Conservation (phyloP, 2,888 invertebrate genomes). For the Thera obeliscata region DNA sequence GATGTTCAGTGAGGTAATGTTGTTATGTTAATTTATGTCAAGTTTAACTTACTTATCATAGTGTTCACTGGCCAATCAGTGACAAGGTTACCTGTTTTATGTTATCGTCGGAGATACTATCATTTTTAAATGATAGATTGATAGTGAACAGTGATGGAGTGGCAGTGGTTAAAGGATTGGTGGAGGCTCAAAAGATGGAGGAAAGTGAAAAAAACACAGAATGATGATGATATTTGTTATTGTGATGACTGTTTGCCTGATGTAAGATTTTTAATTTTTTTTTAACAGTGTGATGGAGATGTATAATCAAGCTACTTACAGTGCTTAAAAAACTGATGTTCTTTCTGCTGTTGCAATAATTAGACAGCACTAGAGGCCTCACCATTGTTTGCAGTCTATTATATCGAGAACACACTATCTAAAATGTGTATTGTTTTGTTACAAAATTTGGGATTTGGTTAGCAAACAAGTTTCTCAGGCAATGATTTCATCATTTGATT, state of each 20-base stretch:
- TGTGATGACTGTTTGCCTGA: slow-evolving; percentile 90
- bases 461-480: neutral
- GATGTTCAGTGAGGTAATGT: slow-evolving; percentile 80
- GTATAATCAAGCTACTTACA: too few relatives aligned
- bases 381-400: too few relatives aligned
- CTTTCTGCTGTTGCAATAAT: too few relatives aligned
- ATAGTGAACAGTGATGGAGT: slow-evolving; percentile 86
- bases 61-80: slow-evolving; percentile 65
- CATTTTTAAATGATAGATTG: slow-evolving; percentile 57
- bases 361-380: too few relatives aligned
- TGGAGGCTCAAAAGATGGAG: slow-evolving; percentile 90
- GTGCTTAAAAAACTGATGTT: too few relatives aligned
- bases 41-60: slow-evolving; percentile 77
- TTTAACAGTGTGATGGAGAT: neutral
- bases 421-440: too few relatives aligned
- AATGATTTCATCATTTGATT: neutral
- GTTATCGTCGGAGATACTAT: slow-evolving; percentile 51
- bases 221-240: slow-evolving; percentile 88
- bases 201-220: slow-evolving; percentile 80
- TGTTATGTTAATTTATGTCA: slow-evolving; percentile 79
- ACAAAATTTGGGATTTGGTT: too few relatives aligned
- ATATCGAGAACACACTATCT: too few relatives aligned
- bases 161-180: slow-evolving; percentile 93
- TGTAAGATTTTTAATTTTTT: slow-evolving; percentile 60
- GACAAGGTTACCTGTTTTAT: slow-evolving; percentile 57